Percentiles rank a stretch among this genome's conserved stretches.
phyloP scores from a whole-genome alignment of 2,888 invertebrate genomes.

The Drosophila koepferae region DNA sequence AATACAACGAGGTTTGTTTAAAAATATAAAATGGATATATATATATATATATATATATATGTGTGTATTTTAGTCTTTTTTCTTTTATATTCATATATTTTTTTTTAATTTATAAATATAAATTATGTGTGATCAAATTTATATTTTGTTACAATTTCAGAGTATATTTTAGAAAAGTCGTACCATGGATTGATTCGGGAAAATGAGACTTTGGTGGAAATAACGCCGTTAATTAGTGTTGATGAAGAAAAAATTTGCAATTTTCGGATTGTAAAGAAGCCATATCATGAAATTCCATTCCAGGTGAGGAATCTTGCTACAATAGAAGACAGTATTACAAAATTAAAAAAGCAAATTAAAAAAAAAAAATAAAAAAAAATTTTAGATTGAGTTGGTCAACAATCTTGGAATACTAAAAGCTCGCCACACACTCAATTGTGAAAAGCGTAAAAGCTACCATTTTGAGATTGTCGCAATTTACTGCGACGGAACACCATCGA shows the following conservation, averaged over 20 bases:
- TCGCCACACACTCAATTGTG: conserved; percentile 94
- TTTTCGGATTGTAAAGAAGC: conserved; percentile 95
- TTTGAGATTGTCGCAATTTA: conserved; percentile 97
- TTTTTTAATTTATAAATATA: no score
- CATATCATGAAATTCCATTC: conserved; percentile 97
- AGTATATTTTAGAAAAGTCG: conserved; percentile 90
- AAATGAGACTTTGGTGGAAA: conserved; percentile 96
- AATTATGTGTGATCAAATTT: neutral
- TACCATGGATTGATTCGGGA: conserved; percentile 97
- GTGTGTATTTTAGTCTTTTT: no score
- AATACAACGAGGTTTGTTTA: conserved; percentile 80
- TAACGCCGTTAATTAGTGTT: conserved; percentile 95
- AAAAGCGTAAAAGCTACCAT: conserved; percentile 96
- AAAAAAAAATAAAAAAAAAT: conserved; percentile 24
- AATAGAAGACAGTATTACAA: neutral
- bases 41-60: no score
- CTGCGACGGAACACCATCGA: conserved; percentile 94
- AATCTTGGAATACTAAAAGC: conserved; percentile 93
- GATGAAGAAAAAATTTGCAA: conserved; percentile 93
- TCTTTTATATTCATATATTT: no score
- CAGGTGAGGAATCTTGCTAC: conserved; percentile 87
- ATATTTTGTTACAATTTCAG: conserved; percentile 60
- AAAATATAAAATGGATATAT: neutral
- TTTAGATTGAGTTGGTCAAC: conserved; percentile 89
- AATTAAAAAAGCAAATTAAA: neutral